These are phyloP conservation scores for Microtus oregoni DNA, from an alignment of 2,113 vertebrate species.

Conservation along the genomic window DNA sequence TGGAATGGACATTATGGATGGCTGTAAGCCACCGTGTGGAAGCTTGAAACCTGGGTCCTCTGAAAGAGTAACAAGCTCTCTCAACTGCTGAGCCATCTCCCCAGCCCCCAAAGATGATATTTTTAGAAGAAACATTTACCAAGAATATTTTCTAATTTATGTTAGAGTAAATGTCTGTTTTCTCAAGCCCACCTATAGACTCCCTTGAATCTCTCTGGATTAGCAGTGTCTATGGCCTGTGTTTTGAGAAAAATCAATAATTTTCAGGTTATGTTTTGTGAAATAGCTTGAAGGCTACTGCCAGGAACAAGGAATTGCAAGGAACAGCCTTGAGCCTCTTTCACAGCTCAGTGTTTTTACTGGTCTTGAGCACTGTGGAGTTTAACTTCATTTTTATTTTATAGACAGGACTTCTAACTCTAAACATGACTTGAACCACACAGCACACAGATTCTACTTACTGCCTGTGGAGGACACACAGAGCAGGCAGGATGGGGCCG, in stretches of 20 bases:
- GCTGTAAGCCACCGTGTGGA: background rate
- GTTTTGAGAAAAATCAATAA: background rate
- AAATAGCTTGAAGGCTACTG: background rate
- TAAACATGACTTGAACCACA: background rate
- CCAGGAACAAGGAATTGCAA: background rate
- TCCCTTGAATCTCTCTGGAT: background rate
- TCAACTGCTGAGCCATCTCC: background rate
- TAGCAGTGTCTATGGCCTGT: background rate
- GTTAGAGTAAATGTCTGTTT: background rate
- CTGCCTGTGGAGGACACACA: background rate
- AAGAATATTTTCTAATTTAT: conserved; percentile 42
- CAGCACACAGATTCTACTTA: background rate
- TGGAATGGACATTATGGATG: background rate
- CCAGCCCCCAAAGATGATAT: background rate
- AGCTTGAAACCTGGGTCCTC: background rate
- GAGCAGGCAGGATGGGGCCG: background rate
- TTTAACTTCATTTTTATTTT: background rate
- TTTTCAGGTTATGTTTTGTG: background rate
- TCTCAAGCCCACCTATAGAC: background rate
- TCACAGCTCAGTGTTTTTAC: background rate
- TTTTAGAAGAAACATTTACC: conserved; percentile 48
- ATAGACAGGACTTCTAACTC: background rate
- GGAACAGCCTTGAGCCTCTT: background rate
- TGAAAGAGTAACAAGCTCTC: background rate
- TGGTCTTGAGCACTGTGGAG: background rate